Percentiles rank a stretch among this genome's conserved stretches.
These are phyloP conservation scores for Octodonta nipae DNA, from an alignment of 2,888 invertebrate genomes.

Conservation along the genomic window DNA sequence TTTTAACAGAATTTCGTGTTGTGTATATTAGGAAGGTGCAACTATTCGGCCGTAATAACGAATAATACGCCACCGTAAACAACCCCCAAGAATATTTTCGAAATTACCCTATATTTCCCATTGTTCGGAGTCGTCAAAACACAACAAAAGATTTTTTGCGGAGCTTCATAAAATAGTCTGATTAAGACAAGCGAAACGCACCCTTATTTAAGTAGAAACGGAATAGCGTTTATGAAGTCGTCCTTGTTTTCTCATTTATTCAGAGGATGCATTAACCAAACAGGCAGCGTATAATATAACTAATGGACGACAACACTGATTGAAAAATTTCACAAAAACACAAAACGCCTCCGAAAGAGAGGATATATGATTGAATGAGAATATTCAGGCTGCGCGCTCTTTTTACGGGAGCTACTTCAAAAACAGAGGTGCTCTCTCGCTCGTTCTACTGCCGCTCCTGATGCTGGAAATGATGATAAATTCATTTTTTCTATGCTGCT, in stretches of 20 bases:
- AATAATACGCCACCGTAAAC: conserved; percentile 8
- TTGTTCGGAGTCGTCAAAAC: conserved; percentile 34
- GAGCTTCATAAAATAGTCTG: conserved; percentile 34
- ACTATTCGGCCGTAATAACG: conserved; percentile 9
- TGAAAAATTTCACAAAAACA: conserved; percentile 36
- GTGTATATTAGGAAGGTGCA: no score
- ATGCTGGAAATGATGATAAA: no score
- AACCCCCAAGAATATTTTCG: conserved; percentile 22
- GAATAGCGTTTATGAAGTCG: conserved; percentile 33
- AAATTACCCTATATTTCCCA: conserved; percentile 31
- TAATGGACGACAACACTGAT: conserved; percentile 37
- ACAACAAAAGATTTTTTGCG: conserved; percentile 32
- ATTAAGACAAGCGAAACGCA: conserved; percentile 34
- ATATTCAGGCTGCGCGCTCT: conserved; percentile 14
- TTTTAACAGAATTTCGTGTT: no score
- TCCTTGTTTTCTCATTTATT: conserved; percentile 30
- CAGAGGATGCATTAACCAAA: conserved; percentile 33
- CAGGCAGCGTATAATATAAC: conserved; percentile 34
- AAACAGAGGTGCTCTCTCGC: no score
- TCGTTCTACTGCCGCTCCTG: no score
- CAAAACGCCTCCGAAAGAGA: conserved; percentile 29
- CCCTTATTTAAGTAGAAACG: conserved; percentile 23
- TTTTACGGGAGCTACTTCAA: conserved; percentile 8
- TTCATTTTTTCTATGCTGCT: no score
- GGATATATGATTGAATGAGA: conserved; percentile 32